Evolutionary conservation across 2,888 invertebrate species (phyloP).

Genomic region (Alcis repandata): DNA sequence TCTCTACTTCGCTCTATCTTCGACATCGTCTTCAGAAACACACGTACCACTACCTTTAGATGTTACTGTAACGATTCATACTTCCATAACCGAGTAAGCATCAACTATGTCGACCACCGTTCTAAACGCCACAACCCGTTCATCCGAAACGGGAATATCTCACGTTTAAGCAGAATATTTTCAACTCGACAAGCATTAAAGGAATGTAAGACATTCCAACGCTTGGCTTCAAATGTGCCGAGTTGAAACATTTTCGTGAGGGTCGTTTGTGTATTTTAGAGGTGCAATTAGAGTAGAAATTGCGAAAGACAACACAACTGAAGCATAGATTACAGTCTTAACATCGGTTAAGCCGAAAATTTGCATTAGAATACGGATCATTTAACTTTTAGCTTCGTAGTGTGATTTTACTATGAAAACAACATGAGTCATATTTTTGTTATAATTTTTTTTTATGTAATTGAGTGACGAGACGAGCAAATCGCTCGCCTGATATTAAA

Average conservation of each 20-base stretch:
- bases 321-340: not conserved
- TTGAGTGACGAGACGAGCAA: too few species aligned
- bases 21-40: too few species aligned
- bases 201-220: constrained; percentile 23
- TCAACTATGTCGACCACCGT: constrained; percentile 15
- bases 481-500: too few species aligned
- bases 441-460: too few species aligned
- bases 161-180: constrained; percentile 27
- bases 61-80: too few species aligned
- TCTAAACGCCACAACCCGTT: constrained; percentile 7
- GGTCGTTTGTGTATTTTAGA: constrained; percentile 17
- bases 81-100: not conserved
- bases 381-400: too few species aligned
- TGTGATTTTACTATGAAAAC: too few species aligned
- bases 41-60: too few species aligned
- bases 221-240: constrained; percentile 16
- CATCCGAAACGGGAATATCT: constrained; percentile 32
- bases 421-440: too few species aligned
- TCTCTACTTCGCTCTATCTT: too few species aligned
- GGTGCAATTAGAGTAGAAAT: constrained; percentile 7
- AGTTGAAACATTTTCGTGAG: constrained; percentile 14
- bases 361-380: too few species aligned
- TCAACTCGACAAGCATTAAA: constrained; percentile 17
- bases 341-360: too few species aligned
- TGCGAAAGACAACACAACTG: not conserved